phyloP scores from a whole-genome alignment of 2,888 invertebrate species.

The Chloromyia formosa region DNA sequence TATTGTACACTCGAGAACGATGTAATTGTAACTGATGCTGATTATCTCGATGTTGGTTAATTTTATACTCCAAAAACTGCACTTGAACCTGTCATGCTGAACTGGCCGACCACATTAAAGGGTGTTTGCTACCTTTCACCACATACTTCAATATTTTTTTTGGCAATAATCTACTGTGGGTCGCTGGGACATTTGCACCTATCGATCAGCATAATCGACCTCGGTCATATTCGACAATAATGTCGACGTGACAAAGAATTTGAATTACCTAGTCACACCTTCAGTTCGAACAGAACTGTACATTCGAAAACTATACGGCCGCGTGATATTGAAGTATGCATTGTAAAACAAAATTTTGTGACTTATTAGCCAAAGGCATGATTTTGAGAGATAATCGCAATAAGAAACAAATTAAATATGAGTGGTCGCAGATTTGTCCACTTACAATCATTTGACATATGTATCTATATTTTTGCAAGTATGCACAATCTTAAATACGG shows the following conservation, averaged over 20 bases:
- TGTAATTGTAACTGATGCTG: constrained; percentile 44
- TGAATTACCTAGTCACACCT: constrained; percentile 35
- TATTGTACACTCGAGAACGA: constrained; percentile 34
- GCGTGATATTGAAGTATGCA: neutral
- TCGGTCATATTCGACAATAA: constrained; percentile 11
- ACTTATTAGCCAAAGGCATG: neutral
- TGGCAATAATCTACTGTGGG: neutral
- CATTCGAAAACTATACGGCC: neutral
- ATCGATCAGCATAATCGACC: constrained; percentile 17
- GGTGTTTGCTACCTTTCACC: constrained; percentile 16
- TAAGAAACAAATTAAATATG: no score
- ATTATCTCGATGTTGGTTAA: neutral
- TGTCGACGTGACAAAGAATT: constrained; percentile 26
- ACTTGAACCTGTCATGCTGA: neutral
- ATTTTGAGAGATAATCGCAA: no score
- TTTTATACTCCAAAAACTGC: constrained; percentile 28
- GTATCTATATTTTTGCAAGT: no score
- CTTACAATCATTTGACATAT: no score
- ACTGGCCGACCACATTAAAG: neutral
- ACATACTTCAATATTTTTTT: neutral
- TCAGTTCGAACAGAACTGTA: constrained; percentile 18
- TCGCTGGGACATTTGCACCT: neutral
- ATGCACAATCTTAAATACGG: no score
- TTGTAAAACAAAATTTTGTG: neutral
- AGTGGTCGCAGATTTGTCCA: no score